Base-by-base conservation (phyloP, 1,140 invertebrate genomes). In the Micrasema minimum region DNA sequence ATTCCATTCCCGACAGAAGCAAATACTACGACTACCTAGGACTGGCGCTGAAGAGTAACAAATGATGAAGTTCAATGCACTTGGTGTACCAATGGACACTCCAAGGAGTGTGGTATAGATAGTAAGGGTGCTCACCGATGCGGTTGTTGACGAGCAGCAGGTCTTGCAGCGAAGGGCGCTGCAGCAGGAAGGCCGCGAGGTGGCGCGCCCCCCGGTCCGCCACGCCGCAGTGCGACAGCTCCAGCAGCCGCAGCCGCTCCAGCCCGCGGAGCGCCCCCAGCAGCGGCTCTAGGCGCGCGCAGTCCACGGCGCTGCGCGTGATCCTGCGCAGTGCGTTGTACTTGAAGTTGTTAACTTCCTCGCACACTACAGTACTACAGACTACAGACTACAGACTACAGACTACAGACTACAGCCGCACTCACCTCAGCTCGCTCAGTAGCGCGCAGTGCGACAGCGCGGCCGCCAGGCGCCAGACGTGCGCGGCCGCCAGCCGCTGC, bases 171-270 rank as follows among this genome's bases (percentile, higher is more conserved):
- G 79, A 79, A 9, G 81, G 78, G 74, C 81, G 80, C 64, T 80
- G 80, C 6, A 80, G 76, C 66, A 81, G 80, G 77, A 81, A 85
- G 75, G 84, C 85, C 26, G 81, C 80, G 20, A 85, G 75, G 26
- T 77, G 77, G 22, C 78, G 76, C 18, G 80, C 79, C 1, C 84
- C 85, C 14, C 82, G 79, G 72, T 86, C 82, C 2, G 74, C 78
- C 68, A 85, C 80, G 77, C 81, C 81, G 57, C 85, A 85, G 75
- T 85, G 84, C 66, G 83, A 84, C 55, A 86, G 82, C 72, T 86
- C 85, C 35, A 86, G 68, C 7, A 77, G 80, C 69, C 81, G 80
- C 61, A 85, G 67, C 35, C 76, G 77, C 68, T 77, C 68, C 69
- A 79, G 31, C 9, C 41, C 64, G n/a, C 11, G 11, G 43, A 69